A percentile compares a stretch with the other conserved stretches of the same genome.
Conservation (phyloP, 2,113 vertebrate species). For the Nibea albiflora region DNA sequence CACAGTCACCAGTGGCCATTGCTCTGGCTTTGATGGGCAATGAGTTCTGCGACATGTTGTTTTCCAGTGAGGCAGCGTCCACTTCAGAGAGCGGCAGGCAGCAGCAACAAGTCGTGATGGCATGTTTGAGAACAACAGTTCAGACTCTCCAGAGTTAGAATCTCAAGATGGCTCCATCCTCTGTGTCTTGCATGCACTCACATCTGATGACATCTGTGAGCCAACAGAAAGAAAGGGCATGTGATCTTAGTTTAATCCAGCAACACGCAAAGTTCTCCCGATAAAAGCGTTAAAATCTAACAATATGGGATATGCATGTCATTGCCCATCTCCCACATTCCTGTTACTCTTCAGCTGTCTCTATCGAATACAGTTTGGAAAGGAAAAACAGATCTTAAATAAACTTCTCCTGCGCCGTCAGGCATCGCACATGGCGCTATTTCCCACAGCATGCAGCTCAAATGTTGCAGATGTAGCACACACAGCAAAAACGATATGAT, state of each 20-base stretch:
- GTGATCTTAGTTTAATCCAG: neutral
- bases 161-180: slow-evolving; percentile 39
- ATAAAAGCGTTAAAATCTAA: neutral
- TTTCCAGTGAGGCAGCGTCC: slow-evolving; percentile 42
- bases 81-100: slow-evolving; percentile 41
- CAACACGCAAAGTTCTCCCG: neutral
- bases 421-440: neutral
- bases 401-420: neutral
- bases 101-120: slow-evolving; percentile 34
- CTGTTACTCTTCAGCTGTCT: too few species aligned
- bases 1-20: slow-evolving; percentile 33
- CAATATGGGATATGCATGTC: too few species aligned
- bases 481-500: neutral
- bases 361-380: too few species aligned
- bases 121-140: slow-evolving; percentile 49
- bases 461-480: neutral
- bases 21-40: slow-evolving; percentile 9
- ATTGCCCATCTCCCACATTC: too few species aligned
- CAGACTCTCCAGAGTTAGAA: slow-evolving; percentile 11
- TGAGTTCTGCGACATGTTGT: slow-evolving; percentile 18
- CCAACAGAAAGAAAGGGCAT: neutral
- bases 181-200: neutral
- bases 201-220: slow-evolving; percentile 23
- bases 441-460: neutral
- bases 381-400: neutral